Evolutionary conservation across 2,888 invertebrate species (phyloP), one percentile per base, ranked within the genome.

Genomic region (Hydropsyche betteni): DNA sequence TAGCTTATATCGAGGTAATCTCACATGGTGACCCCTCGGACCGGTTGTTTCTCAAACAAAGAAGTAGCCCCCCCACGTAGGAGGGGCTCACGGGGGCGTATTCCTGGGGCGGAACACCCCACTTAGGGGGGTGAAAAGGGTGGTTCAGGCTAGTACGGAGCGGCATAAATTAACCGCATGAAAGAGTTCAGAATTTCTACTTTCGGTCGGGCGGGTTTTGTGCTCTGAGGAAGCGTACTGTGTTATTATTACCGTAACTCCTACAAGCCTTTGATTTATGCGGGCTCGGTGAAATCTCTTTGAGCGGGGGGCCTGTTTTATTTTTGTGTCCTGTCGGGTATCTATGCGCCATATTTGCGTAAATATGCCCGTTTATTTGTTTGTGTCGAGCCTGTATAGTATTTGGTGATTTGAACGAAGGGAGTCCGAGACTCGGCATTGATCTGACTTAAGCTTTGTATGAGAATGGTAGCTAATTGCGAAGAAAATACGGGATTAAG

Each of bases 121-220:
- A 55, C 52, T 50, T 24, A 74, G 71, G 16, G 58, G 8, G 16
- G 24, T n/a, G 3, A 12, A 53, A 74, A 74, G 74, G 70, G 68
- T 12, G 50, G 53, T 68, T 73, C 71, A 74, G 74, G 38, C 53
- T 50, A 55, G 61, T 61, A 55, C 72, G 61, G 70, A 36, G 74
- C 64, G 70, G 77, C 75, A 77, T 77, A 77, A 79, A 79, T 79
- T 79, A 76, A 79, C 79, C 79, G 79, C 79, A 79, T 79, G 79
- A 79, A 77, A 79, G 79, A 79, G 77, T 79, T 75, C 77, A 76
- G 77, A 77, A 76, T 77, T 75, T 79, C 77, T 73, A 74, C 75
- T 76, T 74, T 77, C 79, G 77, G 76, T 79, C 75, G 75, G 79
- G 38, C 75, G 76, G 77, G 74, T 77, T 79, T 69, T 79, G 77